phyloP scores from a whole-genome alignment of 2,888 invertebrate genomes.

The Drosophila stalkeri region DNA sequence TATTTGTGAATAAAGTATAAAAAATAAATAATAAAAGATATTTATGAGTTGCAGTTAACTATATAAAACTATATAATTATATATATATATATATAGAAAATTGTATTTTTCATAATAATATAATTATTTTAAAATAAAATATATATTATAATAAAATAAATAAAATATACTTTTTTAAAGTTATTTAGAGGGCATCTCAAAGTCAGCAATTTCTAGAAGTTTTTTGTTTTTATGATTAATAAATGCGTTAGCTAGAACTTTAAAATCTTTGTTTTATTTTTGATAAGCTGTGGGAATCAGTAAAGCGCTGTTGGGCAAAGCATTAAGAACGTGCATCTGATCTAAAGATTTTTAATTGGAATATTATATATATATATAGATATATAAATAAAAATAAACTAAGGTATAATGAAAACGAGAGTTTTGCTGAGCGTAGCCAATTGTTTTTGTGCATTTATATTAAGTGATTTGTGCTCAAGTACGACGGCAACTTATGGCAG shows the following conservation, averaged over 20 bases:
- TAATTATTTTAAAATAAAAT: no score
- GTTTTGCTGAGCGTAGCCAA: slow-evolving; percentile 7
- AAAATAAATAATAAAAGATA: not conserved
- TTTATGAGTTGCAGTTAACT: not conserved
- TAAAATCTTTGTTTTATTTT: slow-evolving; percentile 17
- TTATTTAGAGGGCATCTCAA: not conserved
- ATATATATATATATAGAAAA: not conserved
- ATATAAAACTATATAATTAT: not conserved
- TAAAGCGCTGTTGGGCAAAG: slow-evolving; percentile 46
- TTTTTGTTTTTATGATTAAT: slow-evolving; percentile 12
- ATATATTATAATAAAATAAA: not conserved
- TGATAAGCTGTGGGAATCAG: slow-evolving; percentile 44
- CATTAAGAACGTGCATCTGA: slow-evolving; percentile 48
- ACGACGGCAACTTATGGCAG: slow-evolving; percentile 38
- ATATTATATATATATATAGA: not conserved
- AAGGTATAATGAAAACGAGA: slow-evolving; percentile 37
- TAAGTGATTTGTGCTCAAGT: slow-evolving; percentile 20
- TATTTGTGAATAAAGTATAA: no score
- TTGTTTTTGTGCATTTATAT: slow-evolving; percentile 30
- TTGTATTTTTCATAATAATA: no score
- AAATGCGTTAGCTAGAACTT: slow-evolving; percentile 46
- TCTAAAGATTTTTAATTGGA: slow-evolving; percentile 7
- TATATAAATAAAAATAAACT: not conserved
- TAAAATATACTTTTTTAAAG: not conserved
- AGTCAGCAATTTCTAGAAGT: not conserved